Evolutionary conservation across 2,888 invertebrate genomes (phyloP), one percentile per base, ranked within the genome.

Genomic region (Sthenelais limicola): DNA sequence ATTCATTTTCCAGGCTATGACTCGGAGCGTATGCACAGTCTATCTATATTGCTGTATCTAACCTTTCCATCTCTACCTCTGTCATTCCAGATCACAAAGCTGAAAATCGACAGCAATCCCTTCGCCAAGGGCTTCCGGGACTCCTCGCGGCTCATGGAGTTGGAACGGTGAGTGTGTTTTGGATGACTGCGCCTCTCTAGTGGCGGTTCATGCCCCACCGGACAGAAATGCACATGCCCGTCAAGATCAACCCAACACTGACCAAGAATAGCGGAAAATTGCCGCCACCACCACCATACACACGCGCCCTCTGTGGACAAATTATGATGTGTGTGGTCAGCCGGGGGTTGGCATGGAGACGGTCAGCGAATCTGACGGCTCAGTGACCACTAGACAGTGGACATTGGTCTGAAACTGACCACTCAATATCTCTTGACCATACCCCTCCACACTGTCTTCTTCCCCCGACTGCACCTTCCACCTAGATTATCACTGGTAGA

Each of bases 51-150:
- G n/a, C n/a, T n/a, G n/a, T n/a, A n/a, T n/a, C n/a, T n/a, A n/a
- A n/a, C n/a, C n/a, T n/a, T n/a, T n/a, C n/a, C n/a, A n/a, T n/a
- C n/a, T n/a, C n/a, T 24, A 2, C 35, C 43, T 49, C 30, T 71
- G 28, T 66, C 62, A 67, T 73, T 76, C 18, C 91, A 97, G 92
- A 98, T 98, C 88, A 98, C 98, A 79, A 98, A 97, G 90, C 90
- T 98, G 89, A 98, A 98, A 91, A 98, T 98, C 88, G 97, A 98
- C 91, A 96, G 96, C 90, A 98, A 98, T 91, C 98, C 98, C 83
- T 98, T 98, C 88, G 98, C 97, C 81, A 98, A 98, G 90, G 98
- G 98, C 82, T 98, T 98, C 89, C 91, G 98, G 82, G 98, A 98
- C 68, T 79, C 79, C 3, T 79, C 79, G 1, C 71, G 79, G 86